Base-by-base conservation (phyloP, 2,113 vertebrate genomes). In the Oreocharis arfaki region DNA sequence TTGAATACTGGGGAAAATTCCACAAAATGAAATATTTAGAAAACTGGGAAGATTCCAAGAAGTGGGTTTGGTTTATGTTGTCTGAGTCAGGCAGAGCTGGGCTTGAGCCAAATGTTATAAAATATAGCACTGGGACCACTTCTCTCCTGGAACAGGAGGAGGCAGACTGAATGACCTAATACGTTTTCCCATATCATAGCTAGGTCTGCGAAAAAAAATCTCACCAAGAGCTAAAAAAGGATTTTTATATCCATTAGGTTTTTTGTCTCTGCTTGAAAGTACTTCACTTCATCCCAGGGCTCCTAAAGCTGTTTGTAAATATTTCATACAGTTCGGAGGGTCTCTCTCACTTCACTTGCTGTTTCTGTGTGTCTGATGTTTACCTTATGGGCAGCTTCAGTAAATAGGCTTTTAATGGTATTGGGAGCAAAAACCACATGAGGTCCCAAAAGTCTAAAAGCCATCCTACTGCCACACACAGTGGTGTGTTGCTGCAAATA, bases 271-370 rank as follows among this genome's bases (percentile, higher is more conserved):
- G 50, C 61, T 90, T 91, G 69, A 81, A 93, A 90, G 57, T 91
- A 84, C 79, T 96, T 94, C 78, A 63, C 74, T 90, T 90, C 79
- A 87, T 92, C 79, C 78, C 65, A 81, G 68, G 50, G 70, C 76
- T 94, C 73, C 74, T 74, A 50, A 91, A 90, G 55, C 55, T 81
- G 35, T 90, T 80, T 90, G 73, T 96, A 90, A 96, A 94, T 96
- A 94, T 93, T 96, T 96, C 53, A 92, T 65, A 52, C 63, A 67
- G 64, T 93, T 93, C 90, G 74, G 82, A 87, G 87, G 79, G 79
- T 84, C 79, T 86, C 59, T 93, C 50, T 63, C 68, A 39, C 68
- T 93, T 94, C 23, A 85, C 84, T 33, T 84, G 76, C 79, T 95
- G 49, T 74, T 94, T 73, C 74, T 65, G 57, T 3, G 13, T 26